These are phyloP conservation scores for Plusia festucae DNA, from an alignment of 2,888 invertebrate genomes.

Conservation along the genomic window DNA sequence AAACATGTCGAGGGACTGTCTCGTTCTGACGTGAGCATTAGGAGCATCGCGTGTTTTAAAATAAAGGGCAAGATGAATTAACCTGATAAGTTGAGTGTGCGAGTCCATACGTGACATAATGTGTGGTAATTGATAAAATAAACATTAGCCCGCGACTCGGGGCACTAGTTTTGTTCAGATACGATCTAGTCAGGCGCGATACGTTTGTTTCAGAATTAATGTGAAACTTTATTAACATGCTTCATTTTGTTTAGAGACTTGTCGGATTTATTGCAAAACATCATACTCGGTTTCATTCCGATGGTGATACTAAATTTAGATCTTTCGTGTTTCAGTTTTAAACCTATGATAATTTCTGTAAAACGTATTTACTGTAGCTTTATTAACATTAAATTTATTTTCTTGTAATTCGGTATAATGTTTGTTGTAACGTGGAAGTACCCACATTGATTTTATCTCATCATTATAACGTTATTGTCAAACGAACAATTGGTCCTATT, in stretches of 20 bases:
- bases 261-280: constrained; percentile 22
- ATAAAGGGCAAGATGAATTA: constrained; percentile 77
- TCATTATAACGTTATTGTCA: constrained; percentile 1
- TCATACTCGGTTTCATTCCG: constrained; percentile 21
- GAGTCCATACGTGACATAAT: constrained; percentile 75
- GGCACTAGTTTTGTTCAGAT: constrained; percentile 36
- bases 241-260: constrained; percentile 22
- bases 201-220: constrained; percentile 32
- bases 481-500: too few species aligned
- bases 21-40: constrained; percentile 61
- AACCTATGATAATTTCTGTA: too few species aligned
- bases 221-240: constrained; percentile 17
- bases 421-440: too few species aligned
- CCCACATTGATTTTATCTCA: not conserved
- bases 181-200: constrained; percentile 25
- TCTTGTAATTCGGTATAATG: not conserved
- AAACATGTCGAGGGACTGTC: constrained; percentile 46
- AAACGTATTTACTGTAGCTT: not conserved
- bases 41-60: constrained; percentile 68
- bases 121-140: constrained; percentile 78
- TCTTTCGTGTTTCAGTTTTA: not conserved
- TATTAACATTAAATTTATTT: not conserved
- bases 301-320: not conserved
- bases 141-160: constrained; percentile 62
- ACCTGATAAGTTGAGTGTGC: constrained; percentile 71